These are phyloP conservation scores for Antheraea pernyi DNA, from an alignment of 1,140 invertebrate genomes.

Conservation along the genomic window DNA sequence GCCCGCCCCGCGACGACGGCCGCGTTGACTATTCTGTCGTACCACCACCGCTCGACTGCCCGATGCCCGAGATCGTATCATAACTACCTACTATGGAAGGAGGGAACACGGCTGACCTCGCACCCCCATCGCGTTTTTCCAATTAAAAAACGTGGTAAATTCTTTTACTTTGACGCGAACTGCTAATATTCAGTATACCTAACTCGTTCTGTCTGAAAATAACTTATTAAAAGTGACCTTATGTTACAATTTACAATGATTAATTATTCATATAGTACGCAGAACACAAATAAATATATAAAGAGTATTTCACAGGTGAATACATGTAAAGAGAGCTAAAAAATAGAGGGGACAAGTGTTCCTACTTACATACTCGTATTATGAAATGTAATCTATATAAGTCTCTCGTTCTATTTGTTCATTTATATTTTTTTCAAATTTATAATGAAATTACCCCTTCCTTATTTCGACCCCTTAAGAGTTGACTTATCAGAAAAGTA, in stretches of 20 bases:
- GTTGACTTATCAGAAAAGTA: too few species aligned
- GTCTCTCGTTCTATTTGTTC: too few species aligned
- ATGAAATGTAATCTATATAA: too few species aligned
- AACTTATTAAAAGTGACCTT: not conserved
- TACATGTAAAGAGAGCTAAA: too few species aligned
- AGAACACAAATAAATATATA: too few species aligned
- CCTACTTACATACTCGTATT: too few species aligned
- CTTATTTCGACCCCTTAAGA: too few species aligned
- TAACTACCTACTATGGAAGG: slow-evolving; percentile 64
- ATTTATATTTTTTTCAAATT: too few species aligned
- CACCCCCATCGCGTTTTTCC: slow-evolving; percentile 76
- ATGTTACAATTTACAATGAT: not conserved
- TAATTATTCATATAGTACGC: not conserved
- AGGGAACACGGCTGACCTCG: slow-evolving; percentile 70
- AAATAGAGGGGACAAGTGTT: too few species aligned
- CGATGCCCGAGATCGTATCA: slow-evolving; percentile 66
- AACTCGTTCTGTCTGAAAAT: not conserved
- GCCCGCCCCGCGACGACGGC: slow-evolving; percentile 16
- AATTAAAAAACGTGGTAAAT: slow-evolving; percentile 73
- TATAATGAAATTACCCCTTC: too few species aligned
- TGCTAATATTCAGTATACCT: not conserved
- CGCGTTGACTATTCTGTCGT: slow-evolving; percentile 43
- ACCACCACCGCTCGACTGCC: slow-evolving; percentile 51
- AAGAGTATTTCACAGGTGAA: too few species aligned
- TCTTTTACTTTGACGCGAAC: slow-evolving; percentile 61